A percentile compares a stretch with the other conserved stretches of the same genome.
Conservation (phyloP, 2,113 vertebrate species). For the Erinaceus europaeus region DNA sequence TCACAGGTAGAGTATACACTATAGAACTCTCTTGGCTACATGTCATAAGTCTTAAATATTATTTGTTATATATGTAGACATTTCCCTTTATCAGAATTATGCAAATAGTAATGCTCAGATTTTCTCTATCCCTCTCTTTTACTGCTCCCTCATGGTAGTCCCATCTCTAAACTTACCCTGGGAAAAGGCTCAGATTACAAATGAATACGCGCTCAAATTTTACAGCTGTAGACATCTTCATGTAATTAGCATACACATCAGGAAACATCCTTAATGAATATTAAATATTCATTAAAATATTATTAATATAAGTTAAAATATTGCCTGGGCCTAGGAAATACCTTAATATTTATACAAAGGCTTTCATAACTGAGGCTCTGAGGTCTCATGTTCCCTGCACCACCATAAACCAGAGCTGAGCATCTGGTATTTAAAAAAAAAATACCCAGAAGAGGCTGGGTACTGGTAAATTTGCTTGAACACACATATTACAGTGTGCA, state of each 20-base stretch:
- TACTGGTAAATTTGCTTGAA: too few relatives aligned
- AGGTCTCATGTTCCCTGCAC: too few relatives aligned
- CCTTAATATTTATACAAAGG: too few relatives aligned
- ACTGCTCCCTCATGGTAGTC: not conserved
- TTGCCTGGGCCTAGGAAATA: too few relatives aligned
- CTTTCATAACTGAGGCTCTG: too few relatives aligned
- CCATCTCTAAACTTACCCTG: not conserved
- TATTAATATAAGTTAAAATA: too few relatives aligned
- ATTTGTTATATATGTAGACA: not conserved
- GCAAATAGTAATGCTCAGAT: not conserved
- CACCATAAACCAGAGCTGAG: too few relatives aligned
- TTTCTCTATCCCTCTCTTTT: not conserved
- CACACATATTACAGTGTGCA: too few relatives aligned
- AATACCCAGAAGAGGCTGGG: too few relatives aligned
- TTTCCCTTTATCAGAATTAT: not conserved
- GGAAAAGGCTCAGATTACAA: not conserved
- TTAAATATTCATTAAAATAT: too few relatives aligned
- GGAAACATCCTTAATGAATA: not conserved
- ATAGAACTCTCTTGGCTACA: not conserved
- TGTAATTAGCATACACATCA: not conserved
- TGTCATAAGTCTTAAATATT: not conserved
- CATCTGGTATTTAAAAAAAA: too few relatives aligned
- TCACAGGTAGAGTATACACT: constrained; percentile 73
- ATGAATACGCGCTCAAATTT: not conserved
- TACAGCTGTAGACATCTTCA: not conserved